Conservation (phyloP, 2,888 invertebrate genomes). For the Bellardia pandia region DNA sequence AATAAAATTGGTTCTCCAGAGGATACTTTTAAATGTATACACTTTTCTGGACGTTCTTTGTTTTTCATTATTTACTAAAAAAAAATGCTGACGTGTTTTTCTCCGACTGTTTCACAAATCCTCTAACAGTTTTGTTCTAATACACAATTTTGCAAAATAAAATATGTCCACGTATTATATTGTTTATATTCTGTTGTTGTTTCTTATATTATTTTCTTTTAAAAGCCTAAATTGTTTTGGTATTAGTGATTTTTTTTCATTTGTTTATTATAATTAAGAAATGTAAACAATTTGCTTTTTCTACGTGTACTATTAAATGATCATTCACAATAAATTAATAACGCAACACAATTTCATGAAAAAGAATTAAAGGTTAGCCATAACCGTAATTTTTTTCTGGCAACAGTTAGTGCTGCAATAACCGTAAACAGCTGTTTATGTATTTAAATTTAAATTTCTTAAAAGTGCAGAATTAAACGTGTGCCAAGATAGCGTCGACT, state of each 20-base stretch:
- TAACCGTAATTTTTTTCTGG: too few relatives aligned
- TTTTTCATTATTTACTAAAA: slow-evolving; percentile 23
- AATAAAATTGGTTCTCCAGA: slow-evolving; percentile 27
- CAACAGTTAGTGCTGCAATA: too few relatives aligned
- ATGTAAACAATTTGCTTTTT: slow-evolving; percentile 48
- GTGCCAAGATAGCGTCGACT: too few relatives aligned
- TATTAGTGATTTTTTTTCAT: not conserved
- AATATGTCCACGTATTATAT: slow-evolving; percentile 11
- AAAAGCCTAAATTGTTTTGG: not conserved
- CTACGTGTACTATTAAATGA: not conserved
- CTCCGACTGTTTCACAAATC: not conserved
- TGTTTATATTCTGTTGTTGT: slow-evolving; percentile 14
- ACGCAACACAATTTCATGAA: not conserved
- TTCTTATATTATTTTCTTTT: slow-evolving; percentile 4
- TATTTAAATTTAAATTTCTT: too few relatives aligned
- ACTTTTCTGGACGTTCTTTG: slow-evolving; percentile 18
- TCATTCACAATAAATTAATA: slow-evolving; percentile 37
- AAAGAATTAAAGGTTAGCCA: not conserved
- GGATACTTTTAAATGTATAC: not conserved
- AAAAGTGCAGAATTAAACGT: too few relatives aligned
- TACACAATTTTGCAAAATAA: not conserved
- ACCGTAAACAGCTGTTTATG: too few relatives aligned
- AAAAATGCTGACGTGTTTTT: slow-evolving; percentile 62
- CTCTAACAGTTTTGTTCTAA: not conserved
- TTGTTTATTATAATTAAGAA: slow-evolving; percentile 28